Evolutionary conservation across 2,888 invertebrate genomes (phyloP), one percentile per base, ranked within the genome.

Genomic region (Elegia similella): DNA sequence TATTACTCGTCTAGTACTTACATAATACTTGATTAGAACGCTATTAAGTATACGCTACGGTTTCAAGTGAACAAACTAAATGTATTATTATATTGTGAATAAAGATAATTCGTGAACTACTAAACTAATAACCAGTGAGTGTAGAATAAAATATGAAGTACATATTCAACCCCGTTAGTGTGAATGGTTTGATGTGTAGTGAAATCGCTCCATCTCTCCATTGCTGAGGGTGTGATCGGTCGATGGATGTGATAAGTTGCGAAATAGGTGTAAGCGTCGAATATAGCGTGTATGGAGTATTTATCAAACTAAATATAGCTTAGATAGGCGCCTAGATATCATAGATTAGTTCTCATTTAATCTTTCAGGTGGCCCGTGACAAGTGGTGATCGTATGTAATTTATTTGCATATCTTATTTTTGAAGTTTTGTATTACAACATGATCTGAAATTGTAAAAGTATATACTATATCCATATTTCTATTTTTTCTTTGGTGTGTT

Each of bases 171-270:
- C 64, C 68, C 67, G 66, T 68, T 67, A 68, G 61, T 60, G 61
- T 59, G 67, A 65, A 65, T 62, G 67, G 63, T 68, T 68, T 64
- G 62, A 67, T 70, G 66, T 70, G 60, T 60, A 67, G 64, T 66
- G 62, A 23, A 23, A 23, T 23, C 23, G 2, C 23, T 23, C 23
- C 23, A 72, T 75, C 66, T 72, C 72, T 72, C 66, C 69, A 76
- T 70, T 76, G 70, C 71, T 76, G 73, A 78, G 85, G 84, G 85
- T 87, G 83, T 82, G 80, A 77, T 81, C 68, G 82, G 77, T 84
- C 77, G 76, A 75, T 86, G 82, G 82, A 88, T 89, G 90, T 91
- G 90, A 90, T 89, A 90, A 78, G 82, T 85, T 85, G 86, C 85
- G 77, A 76, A 74, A 64, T 86, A 88, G 79, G 68, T 59, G 67